Evolutionary conservation across 2,888 invertebrate species (phyloP).

Genomic region (Oligia latruncula): DNA sequence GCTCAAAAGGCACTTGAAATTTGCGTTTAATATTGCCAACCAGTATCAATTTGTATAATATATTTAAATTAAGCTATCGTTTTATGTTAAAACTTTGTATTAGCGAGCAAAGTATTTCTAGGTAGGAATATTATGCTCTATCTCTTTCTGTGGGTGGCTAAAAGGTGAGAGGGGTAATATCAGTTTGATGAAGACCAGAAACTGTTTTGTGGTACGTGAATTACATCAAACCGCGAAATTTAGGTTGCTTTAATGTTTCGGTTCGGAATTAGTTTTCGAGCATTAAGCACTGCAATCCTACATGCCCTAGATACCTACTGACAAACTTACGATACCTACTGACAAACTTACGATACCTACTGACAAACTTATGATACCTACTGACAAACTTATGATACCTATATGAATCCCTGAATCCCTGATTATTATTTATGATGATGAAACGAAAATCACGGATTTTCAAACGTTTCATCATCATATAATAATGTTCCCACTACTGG

Average conservation of each 20-base stretch:
- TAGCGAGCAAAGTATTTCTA: conserved; percentile 17
- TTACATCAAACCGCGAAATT: conserved; percentile 28
- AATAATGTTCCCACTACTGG: background rate
- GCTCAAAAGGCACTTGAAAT: conserved; percentile 55
- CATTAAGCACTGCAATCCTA: conserved; percentile 6
- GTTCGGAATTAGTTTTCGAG: conserved; percentile 34
- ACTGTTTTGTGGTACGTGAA: conserved; percentile 36
- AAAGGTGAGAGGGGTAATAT: conserved; percentile 33
- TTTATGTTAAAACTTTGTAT: conserved; percentile 48
- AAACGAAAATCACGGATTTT: no score
- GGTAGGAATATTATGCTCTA: conserved; percentile 8
- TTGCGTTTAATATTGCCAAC: conserved; percentile 57
- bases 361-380: no score
- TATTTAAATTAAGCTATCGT: conserved; percentile 51
- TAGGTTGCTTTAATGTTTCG: conserved; percentile 35
- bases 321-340: no score
- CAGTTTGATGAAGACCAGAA: conserved; percentile 48
- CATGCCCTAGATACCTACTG: conserved; percentile 7
- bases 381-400: no score
- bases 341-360: no score
- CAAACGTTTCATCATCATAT: no score
- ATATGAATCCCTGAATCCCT: no score
- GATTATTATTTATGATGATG: no score
- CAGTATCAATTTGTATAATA: conserved; percentile 55
- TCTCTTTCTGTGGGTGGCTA: conserved; percentile 18